Conservation (phyloP, 2,797 vertebrate genomes). For the Miichthys miiuy region DNA sequence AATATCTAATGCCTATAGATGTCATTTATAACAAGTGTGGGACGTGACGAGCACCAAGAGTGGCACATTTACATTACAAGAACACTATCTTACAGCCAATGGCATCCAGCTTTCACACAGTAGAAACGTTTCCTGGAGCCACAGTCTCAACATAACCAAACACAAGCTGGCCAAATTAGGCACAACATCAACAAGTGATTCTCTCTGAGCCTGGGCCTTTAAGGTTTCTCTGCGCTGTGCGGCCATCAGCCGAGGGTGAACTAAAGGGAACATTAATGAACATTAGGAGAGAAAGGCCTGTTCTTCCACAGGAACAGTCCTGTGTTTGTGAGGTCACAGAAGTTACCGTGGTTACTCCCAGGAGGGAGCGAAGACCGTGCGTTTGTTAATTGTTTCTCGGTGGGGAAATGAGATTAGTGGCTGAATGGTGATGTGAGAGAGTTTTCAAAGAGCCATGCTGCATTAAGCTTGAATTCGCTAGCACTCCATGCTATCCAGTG, state of each 20-base stretch:
- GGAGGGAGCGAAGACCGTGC: slow-evolving; percentile 84
- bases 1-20: slow-evolving; percentile 9
- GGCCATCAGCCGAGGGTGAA: slow-evolving; percentile 78
- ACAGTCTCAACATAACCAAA: slow-evolving; percentile 84
- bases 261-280: slow-evolving; percentile 86
- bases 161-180: slow-evolving; percentile 84
- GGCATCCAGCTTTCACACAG: slow-evolving; percentile 61
- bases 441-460: slow-evolving; percentile 83
- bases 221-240: slow-evolving; percentile 70
- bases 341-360: slow-evolving; percentile 88
- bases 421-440: slow-evolving; percentile 87
- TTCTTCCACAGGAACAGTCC: slow-evolving; percentile 85
- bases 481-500: slow-evolving; percentile 65
- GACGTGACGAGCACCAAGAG: slow-evolving; percentile 3
- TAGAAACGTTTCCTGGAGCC: slow-evolving; percentile 66
- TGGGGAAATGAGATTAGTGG: slow-evolving; percentile 89
- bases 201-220: slow-evolving; percentile 74
- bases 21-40: slow-evolving; percentile 1
- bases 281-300: slow-evolving; percentile 84
- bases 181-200: slow-evolving; percentile 86
- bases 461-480: slow-evolving; percentile 78
- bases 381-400: slow-evolving; percentile 87
- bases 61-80: slow-evolving; percentile 45
- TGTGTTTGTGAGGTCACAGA: slow-evolving; percentile 88
- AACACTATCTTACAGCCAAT: slow-evolving; percentile 45